A percentile compares a stretch with the other conserved stretches of the same genome.
Evolutionary conservation across 1,140 invertebrate genomes (phyloP).

Genomic region (Trialeurodes vaporariorum): DNA sequence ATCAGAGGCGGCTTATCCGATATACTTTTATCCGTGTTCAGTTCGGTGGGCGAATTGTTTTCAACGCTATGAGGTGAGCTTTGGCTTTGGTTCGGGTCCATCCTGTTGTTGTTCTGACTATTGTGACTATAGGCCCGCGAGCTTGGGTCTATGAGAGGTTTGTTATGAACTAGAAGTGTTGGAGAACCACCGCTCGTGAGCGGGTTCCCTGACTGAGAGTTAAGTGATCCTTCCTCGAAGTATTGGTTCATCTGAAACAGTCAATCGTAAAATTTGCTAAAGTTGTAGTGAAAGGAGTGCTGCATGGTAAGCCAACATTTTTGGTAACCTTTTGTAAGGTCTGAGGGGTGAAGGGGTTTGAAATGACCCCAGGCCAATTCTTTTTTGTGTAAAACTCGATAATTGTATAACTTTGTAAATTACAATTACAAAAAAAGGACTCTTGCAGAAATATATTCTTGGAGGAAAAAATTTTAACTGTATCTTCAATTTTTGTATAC

Average conservation of each 20-base stretch:
- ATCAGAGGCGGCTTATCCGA: constrained; percentile 69
- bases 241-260: not conserved
- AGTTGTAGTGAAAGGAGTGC: too few species aligned
- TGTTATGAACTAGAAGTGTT: not conserved
- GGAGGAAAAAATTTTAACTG: too few species aligned
- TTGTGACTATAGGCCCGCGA: not conserved
- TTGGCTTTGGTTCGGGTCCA: constrained; percentile 28
- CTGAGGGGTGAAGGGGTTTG: too few species aligned
- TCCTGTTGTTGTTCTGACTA: constrained; percentile 1
- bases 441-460: too few species aligned
- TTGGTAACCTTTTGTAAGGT: too few species aligned
- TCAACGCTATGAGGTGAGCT: constrained; percentile 70
- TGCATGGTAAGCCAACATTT: too few species aligned
- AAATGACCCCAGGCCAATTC: too few species aligned
- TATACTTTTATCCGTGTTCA: constrained; percentile 71
- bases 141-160: constrained; percentile 5
- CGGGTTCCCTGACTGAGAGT: not conserved
- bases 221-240: not conserved
- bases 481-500: too few species aligned
- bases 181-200: not conserved
- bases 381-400: too few species aligned
- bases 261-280: not conserved
- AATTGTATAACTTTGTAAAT: too few species aligned
- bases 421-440: too few species aligned
- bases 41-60: constrained; percentile 75